Base-by-base conservation (phyloP, 2,797 vertebrate species). In the Sparus aurata region DNA sequence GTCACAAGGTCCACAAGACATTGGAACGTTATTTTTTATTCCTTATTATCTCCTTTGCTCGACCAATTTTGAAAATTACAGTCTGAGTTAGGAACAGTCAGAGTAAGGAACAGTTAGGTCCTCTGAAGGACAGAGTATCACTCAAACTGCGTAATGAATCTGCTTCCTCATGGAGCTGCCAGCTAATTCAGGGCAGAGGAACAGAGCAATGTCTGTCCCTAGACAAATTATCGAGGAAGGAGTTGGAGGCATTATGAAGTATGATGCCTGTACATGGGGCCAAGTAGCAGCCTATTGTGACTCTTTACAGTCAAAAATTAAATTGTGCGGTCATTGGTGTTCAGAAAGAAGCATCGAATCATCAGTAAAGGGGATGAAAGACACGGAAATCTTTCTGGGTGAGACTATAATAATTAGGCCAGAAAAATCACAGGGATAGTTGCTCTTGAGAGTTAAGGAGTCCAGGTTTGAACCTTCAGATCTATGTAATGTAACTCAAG, bases 111-210 rank as follows among this genome's bases (percentile, higher is more conserved):
- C 52, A 61, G 46, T 64, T 27, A 20, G n/a, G 57, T 68, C 34
- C 43, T 79, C 55, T 67, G 73, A 79, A 85, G 73, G 82, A 79
- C 75, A 65, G 66, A 71, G 47, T 4, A 5, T 73, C 71, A 73
- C 73, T 84, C 53, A 75, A 67, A 63, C 53, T 34, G 12, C 27
- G 83, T 78, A 82, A 82, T 84, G 73, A 77, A 72, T 82, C 50
- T 47, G 27, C 69, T 75, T 74, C 22, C 16, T 54, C 53, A 64
- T 61, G 72, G 63, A 75, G 69, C 69, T 82, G 61, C 55, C 77
- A 58, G 69, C 65, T 71, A 49, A 61, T 69, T 88, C 66, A 74
- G 53, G 25, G 41, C 30, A 0, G 4, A 63, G 55, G 52, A 75
- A 69, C 30, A 61, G 62, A 69, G 52, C 46, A 30, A 8, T n/a